Base-by-base conservation (phyloP, 35 echinoderm and acorn worm genomes). In the Lytechinus pictus region DNA sequence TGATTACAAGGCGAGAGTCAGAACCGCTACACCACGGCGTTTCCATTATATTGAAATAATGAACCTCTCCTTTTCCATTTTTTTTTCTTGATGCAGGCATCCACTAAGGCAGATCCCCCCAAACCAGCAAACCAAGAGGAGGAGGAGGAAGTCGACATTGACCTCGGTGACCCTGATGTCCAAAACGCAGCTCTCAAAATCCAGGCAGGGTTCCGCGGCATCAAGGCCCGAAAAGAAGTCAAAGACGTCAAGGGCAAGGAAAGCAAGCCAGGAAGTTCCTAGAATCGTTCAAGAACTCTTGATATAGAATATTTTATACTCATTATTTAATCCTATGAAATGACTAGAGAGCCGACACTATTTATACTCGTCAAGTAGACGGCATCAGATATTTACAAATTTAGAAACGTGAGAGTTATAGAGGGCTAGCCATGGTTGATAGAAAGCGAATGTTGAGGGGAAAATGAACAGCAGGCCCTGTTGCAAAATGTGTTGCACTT, bases 81-180 rank as follows among this genome's bases (percentile, higher is more conserved):
- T 12, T 21, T 52, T 90, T 12, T 52, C 88, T 90, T 44, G 33
- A 19, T 90, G 12, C 21, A 28, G 54, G 53, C 88, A 71, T 27
- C 28, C 33, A 54, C 92, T 16, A 51, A 93, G 55, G 72, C 92
- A 94, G 91, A 96, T 33, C 91, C 92, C 44, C 72, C 94, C 21
- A 21, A 88, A 86, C 52, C 87, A 92, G 57, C 57, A 54, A 51
- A 53, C 4, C 60, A 87, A 29, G 89, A 92, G 57, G 91, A 95
- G 88, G 97, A 98, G 95, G 97, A 98, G 89, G 97, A 97, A 86
- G 91, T 98, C 54, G 97, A 98, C 58, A 98, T 98, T 92, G 97
- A 98, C 86, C 94, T 98, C 29, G 95, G 89, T 72, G 98, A 99
- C 89, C 98, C 98, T 16, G 98, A 99, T 56, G 98, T 99, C 21